Conservation (phyloP, 2,888 invertebrate species). For the Acanthococcus lagerstroemiae region DNA sequence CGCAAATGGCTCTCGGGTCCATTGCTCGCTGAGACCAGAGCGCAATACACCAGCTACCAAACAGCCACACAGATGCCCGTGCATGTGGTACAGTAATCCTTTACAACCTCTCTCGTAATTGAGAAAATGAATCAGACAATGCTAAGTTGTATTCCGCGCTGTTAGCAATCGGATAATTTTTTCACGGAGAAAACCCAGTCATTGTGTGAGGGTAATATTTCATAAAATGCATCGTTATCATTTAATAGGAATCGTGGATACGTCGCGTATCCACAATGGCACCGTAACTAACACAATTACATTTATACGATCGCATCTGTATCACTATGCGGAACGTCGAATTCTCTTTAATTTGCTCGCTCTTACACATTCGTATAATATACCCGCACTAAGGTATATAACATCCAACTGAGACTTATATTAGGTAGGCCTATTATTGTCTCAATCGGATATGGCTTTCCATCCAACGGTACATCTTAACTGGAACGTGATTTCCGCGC, state of each 20-base stretch:
- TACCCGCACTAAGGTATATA: no score
- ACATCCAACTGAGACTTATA: no score
- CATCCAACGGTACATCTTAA: no score
- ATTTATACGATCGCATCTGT: slow-evolving; percentile 3
- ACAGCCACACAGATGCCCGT: neutral
- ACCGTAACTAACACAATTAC: slow-evolving; percentile 23
- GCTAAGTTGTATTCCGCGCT: slow-evolving; percentile 8
- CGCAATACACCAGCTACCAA: neutral
- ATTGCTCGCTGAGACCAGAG: neutral
- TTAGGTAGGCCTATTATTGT: no score
- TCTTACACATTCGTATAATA: slow-evolving; percentile 2
- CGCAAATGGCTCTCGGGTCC: no score
- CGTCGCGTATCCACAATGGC: slow-evolving; percentile 10
- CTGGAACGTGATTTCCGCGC: no score
- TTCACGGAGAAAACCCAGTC: slow-evolving; percentile 7
- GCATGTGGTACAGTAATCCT: slow-evolving; percentile 2
- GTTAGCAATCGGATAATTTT: neutral
- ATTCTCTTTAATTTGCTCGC: slow-evolving; percentile 12
- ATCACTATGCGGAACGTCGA: slow-evolving; percentile 10
- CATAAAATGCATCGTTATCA: slow-evolving; percentile 28
- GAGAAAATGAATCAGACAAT: slow-evolving; percentile 23
- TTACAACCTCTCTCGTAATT: slow-evolving; percentile 6
- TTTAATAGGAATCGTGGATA: slow-evolving; percentile 17
- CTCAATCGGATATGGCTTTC: no score
- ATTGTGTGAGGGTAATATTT: slow-evolving; percentile 27